Conservation (phyloP, 2,113 vertebrate species). For the Zosterops lateralis region DNA sequence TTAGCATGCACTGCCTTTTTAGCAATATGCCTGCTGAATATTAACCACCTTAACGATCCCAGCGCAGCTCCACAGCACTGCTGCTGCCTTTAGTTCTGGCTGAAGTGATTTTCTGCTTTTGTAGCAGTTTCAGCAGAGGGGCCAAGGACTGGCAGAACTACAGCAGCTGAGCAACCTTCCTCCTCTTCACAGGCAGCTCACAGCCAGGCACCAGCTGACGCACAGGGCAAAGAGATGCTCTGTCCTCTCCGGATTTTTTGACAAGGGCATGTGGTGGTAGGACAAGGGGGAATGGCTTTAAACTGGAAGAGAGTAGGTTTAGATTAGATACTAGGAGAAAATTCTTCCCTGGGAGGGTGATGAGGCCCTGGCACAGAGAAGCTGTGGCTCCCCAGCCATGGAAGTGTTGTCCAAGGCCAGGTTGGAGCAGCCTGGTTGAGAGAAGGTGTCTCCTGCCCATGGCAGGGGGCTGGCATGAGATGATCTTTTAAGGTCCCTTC, state of each 20-base stretch:
- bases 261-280: not conserved
- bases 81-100: conserved; percentile 8
- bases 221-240: not conserved
- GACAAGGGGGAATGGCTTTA: not conserved
- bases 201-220: not conserved
- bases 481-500: not conserved
- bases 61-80: not conserved
- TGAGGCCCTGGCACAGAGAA: not conserved
- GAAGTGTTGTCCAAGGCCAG: not conserved
- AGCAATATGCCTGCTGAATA: conserved; percentile 39
- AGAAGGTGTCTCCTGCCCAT: not conserved
- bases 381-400: not conserved
- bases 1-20: not conserved
- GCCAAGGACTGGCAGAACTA: conserved; percentile 28
- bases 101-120: conserved; percentile 32
- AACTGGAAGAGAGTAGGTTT: not conserved
- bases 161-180: conserved; percentile 18
- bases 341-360: not conserved
- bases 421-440: not conserved
- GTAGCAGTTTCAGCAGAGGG: conserved; percentile 1
- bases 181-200: not conserved
- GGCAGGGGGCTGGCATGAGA: not conserved
- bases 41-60: conserved; percentile 40
- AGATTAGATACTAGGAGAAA: not conserved
- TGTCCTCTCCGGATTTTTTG: not conserved